Base-by-base conservation (phyloP, 2,888 invertebrate genomes). In the Dryobotodes eremita region DNA sequence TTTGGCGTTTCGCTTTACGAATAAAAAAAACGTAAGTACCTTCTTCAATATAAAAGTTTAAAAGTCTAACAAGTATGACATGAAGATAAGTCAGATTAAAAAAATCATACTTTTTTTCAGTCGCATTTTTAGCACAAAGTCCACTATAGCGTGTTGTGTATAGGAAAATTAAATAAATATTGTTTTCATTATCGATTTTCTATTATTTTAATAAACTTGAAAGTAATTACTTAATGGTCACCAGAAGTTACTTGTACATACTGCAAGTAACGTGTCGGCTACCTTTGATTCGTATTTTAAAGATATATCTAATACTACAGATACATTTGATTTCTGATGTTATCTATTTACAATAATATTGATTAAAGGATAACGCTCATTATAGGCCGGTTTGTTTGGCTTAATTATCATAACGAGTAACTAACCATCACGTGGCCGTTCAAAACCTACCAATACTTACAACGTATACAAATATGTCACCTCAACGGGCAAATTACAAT, bases 381-480 rank as follows among this genome's bases (percentile, higher is more conserved):
- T 70, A 26, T 13, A 10, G 13, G 36, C 36, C 53, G 5, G 36
- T 26, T 46, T 46, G 42, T 72, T 72, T 20, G 70, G 17, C 36
- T 71, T 15, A 42, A 17, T 70, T 72, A 71, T 23, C 20, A 53
- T 73, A 71, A 71, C 15, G 17, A 71, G 42, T 36, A 42, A 26
- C 1, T 26, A 71, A 15, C 26, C 23, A 53, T 50, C 23, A 50
- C 36, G 53, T 70, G 1, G 6, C n/a, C 36, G 2, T 68, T 8
- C 36, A 48, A 48, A 64, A 31, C 23, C 7, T 31, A 70, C 50
- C n/a, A n/a, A 42, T 42, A 10, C 31, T 36, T 55, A 55, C 11
- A 8, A 2, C 11, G 5, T 50, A 5, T 72, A 69, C 0, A 11
- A 48, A 48, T n/a, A 42, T 2, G 42, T n/a, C 42, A 59, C 5